Evolutionary conservation across 2,888 invertebrate species (phyloP), one percentile per base, ranked within the genome.

Genomic region (Scrobipalpa costella): DNA sequence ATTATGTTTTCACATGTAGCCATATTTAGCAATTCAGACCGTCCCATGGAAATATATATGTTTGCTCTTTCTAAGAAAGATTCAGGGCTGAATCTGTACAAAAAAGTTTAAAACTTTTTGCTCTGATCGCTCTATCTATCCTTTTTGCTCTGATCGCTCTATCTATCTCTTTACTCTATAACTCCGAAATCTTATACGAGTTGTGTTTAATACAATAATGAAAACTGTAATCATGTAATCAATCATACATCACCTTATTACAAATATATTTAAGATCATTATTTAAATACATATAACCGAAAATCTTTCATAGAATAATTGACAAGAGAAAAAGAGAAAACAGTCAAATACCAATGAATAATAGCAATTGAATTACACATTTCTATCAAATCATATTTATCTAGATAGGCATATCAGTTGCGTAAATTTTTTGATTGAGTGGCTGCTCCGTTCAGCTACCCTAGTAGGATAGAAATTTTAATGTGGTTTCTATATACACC

Each of bases 341-440:
- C 27, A 3, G 5, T 27, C 27, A 27, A n/a, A n/a, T 27, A 27
- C 27, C 27, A 27, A 27, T 3, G 5, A 27, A 27, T 27, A 27
- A 27, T 27, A 27, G 27, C 27, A 27, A 3, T 27, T 27, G 27
- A 27, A 5, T 27, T 27, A 27, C 27, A 27, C 27, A 27, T 27
- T 27, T 27, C 27, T 27, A 27, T 27, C 2, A 27, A 27, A 3
- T 27, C 27, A 5, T 27, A 27, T 27, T 27, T 27, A 27, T 27
- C 27, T 27, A 27, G 27, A 27, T 49, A 61, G 17, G 50, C 47
- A 49, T 50, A 49, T 61, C 61, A 61, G 38, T 38, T 62, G 50
- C 15, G 58, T 13, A 58, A 44, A 21, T 13, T 58, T 44, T 44
- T 44, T 3, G 1, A 44, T n/a, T 44, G 44, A 44, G n/a, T n/a